These are phyloP conservation scores for Rhodinocichla rosea DNA, from an alignment of 2,113 vertebrate genomes.

Conservation along the genomic window DNA sequence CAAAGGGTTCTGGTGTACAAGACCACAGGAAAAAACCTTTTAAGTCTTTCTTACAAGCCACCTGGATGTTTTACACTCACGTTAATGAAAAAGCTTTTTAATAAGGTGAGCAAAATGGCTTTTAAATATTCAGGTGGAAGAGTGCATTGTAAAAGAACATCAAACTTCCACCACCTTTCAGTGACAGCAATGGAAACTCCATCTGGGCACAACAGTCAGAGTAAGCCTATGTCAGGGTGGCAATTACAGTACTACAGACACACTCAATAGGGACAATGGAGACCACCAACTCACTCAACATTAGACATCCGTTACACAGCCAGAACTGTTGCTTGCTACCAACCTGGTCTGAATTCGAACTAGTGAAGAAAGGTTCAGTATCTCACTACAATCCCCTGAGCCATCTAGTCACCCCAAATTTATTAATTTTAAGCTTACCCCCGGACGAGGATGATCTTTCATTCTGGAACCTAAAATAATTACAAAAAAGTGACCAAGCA, in stretches of 20 bases:
- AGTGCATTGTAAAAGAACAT: background rate
- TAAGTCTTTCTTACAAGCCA: background rate
- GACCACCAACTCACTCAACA: slow-evolving; percentile 59
- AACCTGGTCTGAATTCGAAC: slow-evolving; percentile 57
- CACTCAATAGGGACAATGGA: slow-evolving; percentile 46
- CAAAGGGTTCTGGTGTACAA: background rate
- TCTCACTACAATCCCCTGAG: slow-evolving; percentile 65
- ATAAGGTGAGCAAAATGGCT: background rate
- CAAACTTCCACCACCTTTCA: background rate
- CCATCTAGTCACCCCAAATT: slow-evolving; percentile 66
- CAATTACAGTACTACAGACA: slow-evolving; percentile 20
- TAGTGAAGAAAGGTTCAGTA: slow-evolving; percentile 61
- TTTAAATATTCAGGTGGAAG: background rate
- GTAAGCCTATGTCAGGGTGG: background rate
- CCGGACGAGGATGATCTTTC: slow-evolving; percentile 75
- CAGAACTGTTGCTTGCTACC: slow-evolving; percentile 62
- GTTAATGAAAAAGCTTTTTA: background rate
- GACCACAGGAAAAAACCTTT: background rate
- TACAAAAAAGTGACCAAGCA: background rate
- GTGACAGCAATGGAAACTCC: background rate
- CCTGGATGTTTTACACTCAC: background rate
- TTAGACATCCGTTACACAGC: slow-evolving; percentile 59
- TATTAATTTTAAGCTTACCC: slow-evolving; percentile 78
- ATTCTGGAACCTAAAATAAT: slow-evolving; percentile 71
- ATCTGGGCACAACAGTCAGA: background rate